Evolutionary conservation across 2,113 vertebrate species (phyloP), one percentile per base, ranked within the genome.

Genomic region (Sylvietta virens): DNA sequence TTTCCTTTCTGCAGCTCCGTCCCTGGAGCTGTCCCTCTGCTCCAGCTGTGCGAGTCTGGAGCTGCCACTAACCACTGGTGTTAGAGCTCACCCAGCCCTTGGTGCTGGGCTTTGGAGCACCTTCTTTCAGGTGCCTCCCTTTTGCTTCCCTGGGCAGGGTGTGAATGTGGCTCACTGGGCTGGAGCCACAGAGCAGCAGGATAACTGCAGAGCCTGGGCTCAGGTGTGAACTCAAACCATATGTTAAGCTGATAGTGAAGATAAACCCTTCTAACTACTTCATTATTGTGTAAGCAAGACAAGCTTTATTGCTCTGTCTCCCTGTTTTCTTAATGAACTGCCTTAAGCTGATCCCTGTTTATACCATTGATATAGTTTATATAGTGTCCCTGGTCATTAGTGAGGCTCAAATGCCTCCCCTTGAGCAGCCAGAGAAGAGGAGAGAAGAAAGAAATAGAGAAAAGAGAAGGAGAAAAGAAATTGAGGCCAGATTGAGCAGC

Each of bases 401-500:
- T 50, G 71, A 83, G 71, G 42, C 64, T 77, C 64, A 70, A 83
- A 70, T 37, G 42, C 35, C 56, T 62, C 31, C 31, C 56, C 80
- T 19, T 33, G 35, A 1, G 9, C 42, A 56, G 35, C 13, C 39
- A 50, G 42, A 42, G 40, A 35, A 67, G 18, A 47, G 33, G 13
- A 73, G 37, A n/a, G 24, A 60, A 77, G 22, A 18, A 27, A 27
- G 14, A 58, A 24, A 13, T 2, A 20, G 5, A 45, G 11, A 24
- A 15, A 45, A 28, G 20, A n/a, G 30, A 56, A 33, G 12, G 28
- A 44, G 37, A 57, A 57, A 53, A 54, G 44, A 66, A 80, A 95
- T 77, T 87, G 93, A 97, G 95, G 78, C 93, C 97, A 97, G 95
- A 94, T 22, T 92, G 87, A 81, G 85, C 81, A 77, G 92, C 84